Percentiles rank a stretch among this genome's conserved stretches.
These are phyloP conservation scores for Hydrochoerus hydrochaeris DNA, from an alignment of 2,113 vertebrate genomes.

Conservation along the genomic window DNA sequence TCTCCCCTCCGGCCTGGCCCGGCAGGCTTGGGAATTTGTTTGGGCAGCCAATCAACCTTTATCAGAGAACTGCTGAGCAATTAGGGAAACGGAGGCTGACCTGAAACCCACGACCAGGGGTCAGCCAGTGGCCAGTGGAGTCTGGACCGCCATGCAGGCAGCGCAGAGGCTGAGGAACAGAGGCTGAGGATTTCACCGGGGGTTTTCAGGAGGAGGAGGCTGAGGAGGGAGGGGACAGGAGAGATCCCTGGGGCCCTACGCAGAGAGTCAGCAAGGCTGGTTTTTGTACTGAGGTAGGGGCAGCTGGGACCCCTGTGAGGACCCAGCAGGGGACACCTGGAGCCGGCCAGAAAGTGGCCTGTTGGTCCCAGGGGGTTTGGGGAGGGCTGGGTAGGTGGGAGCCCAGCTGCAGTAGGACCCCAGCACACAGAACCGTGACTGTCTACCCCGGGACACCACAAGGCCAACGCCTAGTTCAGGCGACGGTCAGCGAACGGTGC, in stretches of 20 bases:
- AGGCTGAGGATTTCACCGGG: neutral
- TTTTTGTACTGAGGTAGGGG: neutral
- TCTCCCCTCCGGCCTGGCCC: neutral
- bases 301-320: neutral
- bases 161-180: neutral
- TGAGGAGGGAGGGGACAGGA: neutral
- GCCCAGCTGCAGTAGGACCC: neutral
- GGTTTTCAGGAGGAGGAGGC: neutral
- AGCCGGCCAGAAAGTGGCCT: neutral
- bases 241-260: neutral
- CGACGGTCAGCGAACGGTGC: neutral
- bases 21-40: neutral
- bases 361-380: no score
- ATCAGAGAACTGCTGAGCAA: neutral
- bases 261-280: neutral
- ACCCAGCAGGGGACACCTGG: neutral
- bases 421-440: neutral
- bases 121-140: neutral
- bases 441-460: neutral
- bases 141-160: neutral
- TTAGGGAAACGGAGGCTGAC: neutral
- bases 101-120: neutral
- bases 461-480: neutral
- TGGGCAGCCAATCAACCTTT: neutral
- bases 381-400: no score